Conservation (phyloP, 2,113 vertebrate species). For the Salminus brasiliensis region DNA sequence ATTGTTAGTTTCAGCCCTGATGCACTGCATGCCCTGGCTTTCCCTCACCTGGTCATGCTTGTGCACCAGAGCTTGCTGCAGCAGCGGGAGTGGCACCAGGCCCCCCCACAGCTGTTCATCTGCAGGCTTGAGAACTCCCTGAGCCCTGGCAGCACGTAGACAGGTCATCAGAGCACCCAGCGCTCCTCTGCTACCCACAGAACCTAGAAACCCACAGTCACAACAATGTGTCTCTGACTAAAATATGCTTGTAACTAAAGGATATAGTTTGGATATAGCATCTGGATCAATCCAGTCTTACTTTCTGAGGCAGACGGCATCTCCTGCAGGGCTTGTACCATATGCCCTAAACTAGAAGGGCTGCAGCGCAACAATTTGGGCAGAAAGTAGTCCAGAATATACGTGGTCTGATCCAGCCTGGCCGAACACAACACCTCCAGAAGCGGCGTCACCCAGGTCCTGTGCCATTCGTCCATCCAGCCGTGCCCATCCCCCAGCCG, state of each 20-base stretch:
- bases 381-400: conserved; percentile 92
- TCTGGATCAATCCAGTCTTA: too few species aligned
- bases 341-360: conserved; percentile 87
- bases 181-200: conserved; percentile 79
- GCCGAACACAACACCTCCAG: conserved; percentile 85
- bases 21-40: too few species aligned
- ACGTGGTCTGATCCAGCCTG: conserved; percentile 84
- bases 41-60: conserved; percentile 88
- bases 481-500: conserved; percentile 23
- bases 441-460: conserved; percentile 88
- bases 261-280: too few species aligned
- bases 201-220: conserved; percentile 53
- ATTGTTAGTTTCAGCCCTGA: too few species aligned
- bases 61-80: conserved; percentile 88
- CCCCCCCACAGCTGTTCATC: conserved; percentile 75
- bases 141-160: conserved; percentile 87
- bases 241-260: too few species aligned
- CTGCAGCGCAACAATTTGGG: conserved; percentile 89
- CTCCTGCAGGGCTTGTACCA: conserved; percentile 86
- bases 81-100: conserved; percentile 78
- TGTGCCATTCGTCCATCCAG: conserved; percentile 87
- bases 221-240: too few species aligned
- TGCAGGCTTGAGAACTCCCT: conserved; percentile 81
- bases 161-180: conserved; percentile 93
- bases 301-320: conserved; percentile 74